phyloP scores from a whole-genome alignment of 2,113 vertebrate genomes.

The Eolophus roseicapilla region DNA sequence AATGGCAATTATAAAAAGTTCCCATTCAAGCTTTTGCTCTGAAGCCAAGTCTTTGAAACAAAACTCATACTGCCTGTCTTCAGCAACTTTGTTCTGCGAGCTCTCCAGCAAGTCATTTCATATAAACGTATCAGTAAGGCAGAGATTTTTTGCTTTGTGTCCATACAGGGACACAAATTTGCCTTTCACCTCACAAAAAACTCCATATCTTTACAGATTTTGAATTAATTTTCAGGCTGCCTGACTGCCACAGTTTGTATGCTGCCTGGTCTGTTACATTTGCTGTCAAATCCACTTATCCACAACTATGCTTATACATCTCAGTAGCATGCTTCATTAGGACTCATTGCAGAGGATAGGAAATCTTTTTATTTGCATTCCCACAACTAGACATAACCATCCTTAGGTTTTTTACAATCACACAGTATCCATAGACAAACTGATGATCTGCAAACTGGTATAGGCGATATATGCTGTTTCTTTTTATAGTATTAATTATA shows the following conservation, averaged over 20 bases:
- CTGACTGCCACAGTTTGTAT: not conserved
- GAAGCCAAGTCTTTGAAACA: not conserved
- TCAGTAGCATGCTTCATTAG: not conserved
- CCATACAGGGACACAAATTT: not conserved
- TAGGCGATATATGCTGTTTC: fast-evolving
- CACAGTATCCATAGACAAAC: not conserved
- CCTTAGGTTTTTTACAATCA: not conserved
- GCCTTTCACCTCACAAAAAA: not conserved
- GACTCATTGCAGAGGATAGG: not conserved
- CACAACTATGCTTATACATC: not conserved
- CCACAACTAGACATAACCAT: not conserved
- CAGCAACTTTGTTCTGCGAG: not conserved
- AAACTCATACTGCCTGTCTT: not conserved
- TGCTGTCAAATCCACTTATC: not conserved
- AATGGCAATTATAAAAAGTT: not conserved
- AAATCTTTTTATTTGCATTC: not conserved
- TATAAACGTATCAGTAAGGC: not conserved
- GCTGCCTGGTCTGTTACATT: not conserved
- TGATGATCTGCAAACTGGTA: not conserved
- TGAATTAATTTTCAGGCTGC: not conserved
- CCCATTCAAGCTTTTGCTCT: not conserved
- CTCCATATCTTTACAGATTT: not conserved
- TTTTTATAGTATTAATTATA: not conserved
- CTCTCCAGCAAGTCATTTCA: not conserved
- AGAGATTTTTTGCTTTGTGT: not conserved